A percentile compares a stretch with the other conserved stretches of the same genome.
Conservation (phyloP, 2,113 vertebrate genomes). For the Pteruthius melanotis region DNA sequence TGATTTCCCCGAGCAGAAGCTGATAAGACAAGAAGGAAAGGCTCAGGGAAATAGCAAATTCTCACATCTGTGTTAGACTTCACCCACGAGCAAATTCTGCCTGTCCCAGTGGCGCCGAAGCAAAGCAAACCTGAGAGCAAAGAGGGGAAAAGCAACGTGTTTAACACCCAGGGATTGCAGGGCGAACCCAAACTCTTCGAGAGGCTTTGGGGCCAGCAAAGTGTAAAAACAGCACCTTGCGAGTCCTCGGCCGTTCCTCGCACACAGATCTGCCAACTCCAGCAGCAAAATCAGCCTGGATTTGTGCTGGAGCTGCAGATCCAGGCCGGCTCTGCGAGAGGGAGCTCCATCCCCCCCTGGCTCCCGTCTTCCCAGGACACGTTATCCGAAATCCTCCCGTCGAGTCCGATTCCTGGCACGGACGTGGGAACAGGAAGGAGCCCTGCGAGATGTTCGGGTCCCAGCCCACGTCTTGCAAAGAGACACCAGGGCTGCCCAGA, state of each 20-base stretch:
- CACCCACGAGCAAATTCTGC: neutral
- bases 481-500: neutral
- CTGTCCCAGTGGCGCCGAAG: neutral
- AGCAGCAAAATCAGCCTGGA: neutral
- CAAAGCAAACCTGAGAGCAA: neutral
- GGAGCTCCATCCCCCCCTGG: neutral
- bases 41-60: neutral
- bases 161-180: fast-evolving
- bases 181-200: neutral
- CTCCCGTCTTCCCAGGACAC: neutral
- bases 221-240: neutral
- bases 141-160: fast-evolving
- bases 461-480: neutral
- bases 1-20: neutral
- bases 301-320: neutral
- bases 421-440: slow-evolving; percentile 44
- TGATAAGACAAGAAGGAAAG: neutral
- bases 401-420: neutral
- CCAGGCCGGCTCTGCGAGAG: neutral
- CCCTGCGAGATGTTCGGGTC: neutral
- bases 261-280: neutral
- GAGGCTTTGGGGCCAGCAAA: neutral
- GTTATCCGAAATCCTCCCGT: neutral
- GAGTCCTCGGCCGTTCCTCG: neutral
- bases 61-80: neutral